These are phyloP conservation scores for Myodes glareolus DNA, from an alignment of 2,113 vertebrate genomes.

Conservation along the genomic window DNA sequence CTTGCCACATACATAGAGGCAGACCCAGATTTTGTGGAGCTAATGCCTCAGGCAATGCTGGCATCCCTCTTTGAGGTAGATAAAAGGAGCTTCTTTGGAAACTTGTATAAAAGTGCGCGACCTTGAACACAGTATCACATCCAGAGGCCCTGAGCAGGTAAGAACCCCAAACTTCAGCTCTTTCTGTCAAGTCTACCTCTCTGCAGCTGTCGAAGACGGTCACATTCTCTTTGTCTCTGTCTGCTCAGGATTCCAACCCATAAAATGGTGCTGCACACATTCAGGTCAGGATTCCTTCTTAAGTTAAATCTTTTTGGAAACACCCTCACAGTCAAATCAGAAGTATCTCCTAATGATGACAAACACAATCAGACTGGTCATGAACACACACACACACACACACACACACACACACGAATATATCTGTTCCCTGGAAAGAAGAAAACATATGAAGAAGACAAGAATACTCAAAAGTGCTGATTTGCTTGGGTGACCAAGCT, in stretches of 20 bases:
- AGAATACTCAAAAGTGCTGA: too few species aligned
- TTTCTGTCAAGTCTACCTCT: not conserved
- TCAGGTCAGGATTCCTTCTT: not conserved
- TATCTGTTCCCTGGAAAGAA: not conserved
- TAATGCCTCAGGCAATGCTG: not conserved
- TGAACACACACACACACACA: not conserved
- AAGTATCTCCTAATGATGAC: not conserved
- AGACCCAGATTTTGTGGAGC: not conserved
- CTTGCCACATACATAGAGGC: not conserved
- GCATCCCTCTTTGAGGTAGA: not conserved
- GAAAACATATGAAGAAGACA: not conserved
- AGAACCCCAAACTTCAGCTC: not conserved
- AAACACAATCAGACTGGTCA: not conserved
- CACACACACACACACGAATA: not conserved
- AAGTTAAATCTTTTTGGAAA: not conserved
- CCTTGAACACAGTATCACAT: not conserved
- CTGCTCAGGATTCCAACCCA: not conserved
- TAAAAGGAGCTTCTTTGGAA: not conserved
- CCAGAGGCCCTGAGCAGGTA: not conserved
- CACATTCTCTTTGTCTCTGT: not conserved
- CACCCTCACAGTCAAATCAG: not conserved
- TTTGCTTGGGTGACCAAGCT: not conserved
- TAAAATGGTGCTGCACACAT: not conserved
- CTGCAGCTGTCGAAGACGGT: not conserved
- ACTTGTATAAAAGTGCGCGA: not conserved